Conservation (phyloP, 2,797 vertebrate genomes). For the Phoeniculus purpureus region DNA sequence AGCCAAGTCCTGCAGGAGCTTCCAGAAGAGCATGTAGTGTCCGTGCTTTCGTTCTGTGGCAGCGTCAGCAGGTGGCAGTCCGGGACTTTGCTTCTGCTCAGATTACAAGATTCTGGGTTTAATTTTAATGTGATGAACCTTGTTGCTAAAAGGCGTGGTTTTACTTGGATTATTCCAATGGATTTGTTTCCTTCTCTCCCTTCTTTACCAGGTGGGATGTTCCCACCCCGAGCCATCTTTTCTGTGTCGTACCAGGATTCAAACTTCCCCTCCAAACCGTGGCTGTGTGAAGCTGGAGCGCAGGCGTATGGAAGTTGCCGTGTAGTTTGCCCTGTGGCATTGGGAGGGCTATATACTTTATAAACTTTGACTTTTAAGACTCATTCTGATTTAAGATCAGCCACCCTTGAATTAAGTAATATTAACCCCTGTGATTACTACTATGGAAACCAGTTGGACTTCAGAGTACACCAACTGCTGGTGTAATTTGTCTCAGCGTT, state of each 20-base stretch:
- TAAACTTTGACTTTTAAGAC: constrained; percentile 36
- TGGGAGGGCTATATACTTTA: constrained; percentile 45
- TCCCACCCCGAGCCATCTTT: neutral
- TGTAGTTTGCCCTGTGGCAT: neutral
- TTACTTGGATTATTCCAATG: neutral
- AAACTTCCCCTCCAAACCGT: neutral
- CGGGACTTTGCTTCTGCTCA: neutral
- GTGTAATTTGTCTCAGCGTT: neutral
- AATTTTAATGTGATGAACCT: constrained; percentile 16
- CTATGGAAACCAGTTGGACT: neutral
- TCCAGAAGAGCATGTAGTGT: accelerated
- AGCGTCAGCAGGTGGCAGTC: constrained; percentile 78
- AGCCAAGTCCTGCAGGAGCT: neutral
- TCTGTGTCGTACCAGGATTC: neutral
- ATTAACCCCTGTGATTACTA: neutral
- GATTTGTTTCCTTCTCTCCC: neutral
- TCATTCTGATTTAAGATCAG: constrained; percentile 28
- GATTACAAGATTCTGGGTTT: neutral
- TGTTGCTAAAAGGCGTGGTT: constrained; percentile 12
- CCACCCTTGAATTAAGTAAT: neutral
- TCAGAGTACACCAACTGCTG: neutral
- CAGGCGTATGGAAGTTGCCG: neutral
- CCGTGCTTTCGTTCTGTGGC: neutral
- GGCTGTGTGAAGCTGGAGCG: neutral
- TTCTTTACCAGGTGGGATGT: neutral